phyloP scores from a whole-genome alignment of 2,113 vertebrate species.

The Hiodon tergisus region DNA sequence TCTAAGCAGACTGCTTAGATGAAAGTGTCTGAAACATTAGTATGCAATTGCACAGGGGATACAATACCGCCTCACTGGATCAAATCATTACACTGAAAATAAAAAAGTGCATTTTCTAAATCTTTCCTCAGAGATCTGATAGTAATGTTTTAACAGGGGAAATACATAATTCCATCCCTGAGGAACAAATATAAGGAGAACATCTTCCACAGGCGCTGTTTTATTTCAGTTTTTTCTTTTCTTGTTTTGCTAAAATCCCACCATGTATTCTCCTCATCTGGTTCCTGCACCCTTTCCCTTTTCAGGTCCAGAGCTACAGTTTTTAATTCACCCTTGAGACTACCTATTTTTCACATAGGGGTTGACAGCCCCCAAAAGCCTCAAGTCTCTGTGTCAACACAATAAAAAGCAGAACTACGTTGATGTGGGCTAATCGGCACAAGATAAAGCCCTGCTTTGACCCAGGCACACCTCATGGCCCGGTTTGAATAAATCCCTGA shows the following conservation, averaged over 20 bases:
- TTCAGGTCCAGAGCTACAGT: neutral
- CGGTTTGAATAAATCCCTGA: constrained; percentile 1
- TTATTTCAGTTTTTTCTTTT: neutral
- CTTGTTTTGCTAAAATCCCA: neutral
- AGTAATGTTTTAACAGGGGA: neutral
- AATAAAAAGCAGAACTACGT: neutral
- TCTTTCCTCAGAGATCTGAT: neutral
- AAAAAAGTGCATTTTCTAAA: neutral
- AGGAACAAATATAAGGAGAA: neutral
- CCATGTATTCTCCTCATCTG: neutral
- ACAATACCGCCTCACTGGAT: neutral
- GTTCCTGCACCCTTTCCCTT: neutral
- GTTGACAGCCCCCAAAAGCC: neutral
- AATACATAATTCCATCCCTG: neutral
- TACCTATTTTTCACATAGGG: neutral
- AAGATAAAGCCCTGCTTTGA: neutral
- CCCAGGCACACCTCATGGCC: no score
- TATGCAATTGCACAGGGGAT: neutral
- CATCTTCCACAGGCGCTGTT: neutral
- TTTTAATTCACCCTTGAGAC: neutral
- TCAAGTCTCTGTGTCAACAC: neutral
- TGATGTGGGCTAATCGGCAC: neutral
- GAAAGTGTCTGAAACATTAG: neutral
- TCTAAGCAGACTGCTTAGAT: neutral
- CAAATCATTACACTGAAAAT: no score